These are phyloP conservation scores for Oscheius sp. DNA, from an alignment of 2,888 invertebrate genomes.

Conservation along the genomic window DNA sequence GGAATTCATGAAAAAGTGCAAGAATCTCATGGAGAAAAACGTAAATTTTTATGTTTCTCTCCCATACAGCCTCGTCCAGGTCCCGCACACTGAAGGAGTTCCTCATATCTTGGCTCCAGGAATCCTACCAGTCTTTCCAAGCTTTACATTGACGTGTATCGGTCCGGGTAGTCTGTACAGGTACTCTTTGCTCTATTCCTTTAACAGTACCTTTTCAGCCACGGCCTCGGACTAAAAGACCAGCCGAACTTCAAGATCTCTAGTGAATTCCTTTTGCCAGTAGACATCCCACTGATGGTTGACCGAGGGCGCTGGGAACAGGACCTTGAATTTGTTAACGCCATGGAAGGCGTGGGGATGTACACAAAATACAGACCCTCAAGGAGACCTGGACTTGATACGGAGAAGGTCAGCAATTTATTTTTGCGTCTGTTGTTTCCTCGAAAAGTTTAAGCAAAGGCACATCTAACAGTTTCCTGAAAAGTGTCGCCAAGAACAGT, in stretches of 20 bases:
- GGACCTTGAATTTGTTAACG: constrained; percentile 33
- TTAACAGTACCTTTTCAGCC: constrained; percentile 39
- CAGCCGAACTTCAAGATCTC: constrained; percentile 90
- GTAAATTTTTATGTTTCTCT: background rate
- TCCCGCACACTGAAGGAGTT: constrained; percentile 86
- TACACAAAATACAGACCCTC: constrained; percentile 17
- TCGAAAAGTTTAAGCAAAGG: background rate
- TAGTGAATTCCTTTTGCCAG: constrained; percentile 90
- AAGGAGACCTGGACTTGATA: constrained; percentile 8
- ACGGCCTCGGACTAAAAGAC: constrained; percentile 82
- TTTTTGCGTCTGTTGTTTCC: background rate
- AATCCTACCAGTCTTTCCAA: constrained; percentile 86
- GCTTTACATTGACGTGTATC: constrained; percentile 89
- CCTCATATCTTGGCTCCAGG: constrained; percentile 83
- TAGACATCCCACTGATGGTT: constrained; percentile 81
- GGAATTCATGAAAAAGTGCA: constrained; percentile 17
- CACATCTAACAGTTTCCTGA: too few relatives aligned
- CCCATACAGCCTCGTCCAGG: constrained; percentile 2
- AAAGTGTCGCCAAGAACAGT: too few relatives aligned
- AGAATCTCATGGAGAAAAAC: constrained; percentile 30
- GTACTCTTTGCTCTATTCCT: constrained; percentile 10
- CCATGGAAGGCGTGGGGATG: constrained; percentile 33
- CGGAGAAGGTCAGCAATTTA: constrained; percentile 5
- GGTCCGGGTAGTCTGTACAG: constrained; percentile 90
- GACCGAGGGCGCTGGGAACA: constrained; percentile 31